Conservation (phyloP, 2,797 vertebrate species). For the Salmo trutta region DNA sequence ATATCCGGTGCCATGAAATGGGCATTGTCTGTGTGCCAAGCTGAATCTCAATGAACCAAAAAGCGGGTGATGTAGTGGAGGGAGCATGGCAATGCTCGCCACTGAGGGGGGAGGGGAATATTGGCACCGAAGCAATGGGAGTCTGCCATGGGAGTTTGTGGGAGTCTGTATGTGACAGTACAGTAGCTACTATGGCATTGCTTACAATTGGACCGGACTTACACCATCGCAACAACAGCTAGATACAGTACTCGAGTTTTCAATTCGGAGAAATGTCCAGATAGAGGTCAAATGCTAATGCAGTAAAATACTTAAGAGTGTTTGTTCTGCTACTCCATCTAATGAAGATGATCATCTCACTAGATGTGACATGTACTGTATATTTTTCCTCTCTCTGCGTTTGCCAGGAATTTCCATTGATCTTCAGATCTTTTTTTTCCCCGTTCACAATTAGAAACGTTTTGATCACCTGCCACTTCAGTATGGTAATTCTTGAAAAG, state of each 20-base stretch:
- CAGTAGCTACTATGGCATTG: constrained; percentile 41
- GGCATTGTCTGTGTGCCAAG: constrained; percentile 75
- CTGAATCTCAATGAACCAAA: constrained; percentile 76
- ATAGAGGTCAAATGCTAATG: constrained; percentile 9
- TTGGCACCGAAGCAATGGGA: constrained; percentile 64
- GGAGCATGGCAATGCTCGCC: constrained; percentile 61
- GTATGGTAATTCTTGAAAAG: neutral
- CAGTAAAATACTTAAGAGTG: neutral
- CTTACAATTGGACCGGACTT: neutral
- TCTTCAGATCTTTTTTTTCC: neutral
- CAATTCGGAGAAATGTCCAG: neutral
- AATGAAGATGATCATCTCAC: constrained; percentile 15
- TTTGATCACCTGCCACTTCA: neutral
- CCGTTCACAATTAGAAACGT: neutral
- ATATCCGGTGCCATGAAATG: constrained; percentile 73
- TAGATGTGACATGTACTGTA: constrained; percentile 35
- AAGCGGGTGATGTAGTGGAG: constrained; percentile 62
- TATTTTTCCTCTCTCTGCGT: constrained; percentile 28
- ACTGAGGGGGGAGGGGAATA: constrained; percentile 56
- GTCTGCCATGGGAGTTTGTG: constrained; percentile 60
- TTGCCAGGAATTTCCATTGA: constrained; percentile 25
- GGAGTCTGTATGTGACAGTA: constrained; percentile 43
- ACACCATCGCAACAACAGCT: neutral
- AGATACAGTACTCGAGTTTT: neutral
- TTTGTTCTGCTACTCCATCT: constrained; percentile 21